Percentiles rank a stretch among this genome's conserved stretches.
Evolutionary conservation across 2,113 vertebrate species (phyloP).

Genomic region (Tonatia bakeri): DNA sequence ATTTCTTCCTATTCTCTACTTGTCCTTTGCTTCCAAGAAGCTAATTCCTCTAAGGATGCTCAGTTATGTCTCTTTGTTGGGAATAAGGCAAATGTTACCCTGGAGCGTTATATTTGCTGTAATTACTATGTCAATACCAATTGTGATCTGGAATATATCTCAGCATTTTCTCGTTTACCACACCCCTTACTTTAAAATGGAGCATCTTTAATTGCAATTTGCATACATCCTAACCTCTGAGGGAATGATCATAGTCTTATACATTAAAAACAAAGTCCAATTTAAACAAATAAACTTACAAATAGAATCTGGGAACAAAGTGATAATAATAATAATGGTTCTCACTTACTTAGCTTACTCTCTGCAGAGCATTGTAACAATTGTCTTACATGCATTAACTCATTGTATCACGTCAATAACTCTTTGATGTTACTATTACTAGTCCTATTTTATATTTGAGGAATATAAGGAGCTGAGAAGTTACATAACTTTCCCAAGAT

Average conservation of each 20-base stretch:
- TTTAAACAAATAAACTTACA: slow-evolving; percentile 16
- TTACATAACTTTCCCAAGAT: background rate
- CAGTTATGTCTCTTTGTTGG: slow-evolving; percentile 17
- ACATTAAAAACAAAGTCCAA: background rate
- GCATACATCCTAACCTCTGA: background rate
- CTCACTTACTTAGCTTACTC: background rate
- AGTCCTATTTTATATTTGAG: background rate
- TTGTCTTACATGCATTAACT: background rate
- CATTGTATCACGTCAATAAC: background rate
- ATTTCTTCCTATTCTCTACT: background rate
- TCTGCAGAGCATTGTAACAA: background rate
- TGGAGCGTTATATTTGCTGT: background rate
- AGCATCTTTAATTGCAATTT: background rate
- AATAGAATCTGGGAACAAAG: background rate
- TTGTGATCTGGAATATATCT: background rate
- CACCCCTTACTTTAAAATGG: background rate
- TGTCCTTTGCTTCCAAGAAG: background rate
- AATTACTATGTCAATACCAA: background rate
- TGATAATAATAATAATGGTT: background rate
- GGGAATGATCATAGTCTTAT: background rate
- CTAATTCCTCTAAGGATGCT: background rate
- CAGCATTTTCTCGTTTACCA: background rate
- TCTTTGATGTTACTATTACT: background rate
- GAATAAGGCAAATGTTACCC: background rate
- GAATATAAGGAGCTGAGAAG: background rate